phyloP scores from a whole-genome alignment of 2,113 vertebrate species.

The human region DNA sequence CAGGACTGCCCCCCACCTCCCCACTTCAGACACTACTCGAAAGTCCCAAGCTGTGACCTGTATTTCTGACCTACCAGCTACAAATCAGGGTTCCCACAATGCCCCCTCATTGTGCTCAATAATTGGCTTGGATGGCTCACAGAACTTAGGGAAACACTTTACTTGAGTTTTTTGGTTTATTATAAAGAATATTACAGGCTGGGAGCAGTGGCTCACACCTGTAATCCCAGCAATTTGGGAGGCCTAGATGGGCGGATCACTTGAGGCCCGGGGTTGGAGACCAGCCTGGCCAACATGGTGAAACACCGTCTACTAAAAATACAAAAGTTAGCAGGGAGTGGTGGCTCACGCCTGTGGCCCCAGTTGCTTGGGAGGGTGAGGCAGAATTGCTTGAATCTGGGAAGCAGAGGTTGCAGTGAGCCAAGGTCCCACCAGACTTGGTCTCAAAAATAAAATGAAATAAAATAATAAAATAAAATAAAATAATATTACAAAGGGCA shows the following conservation, averaged over 20 bases:
- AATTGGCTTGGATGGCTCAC: not conserved
- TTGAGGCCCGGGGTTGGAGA: not conserved
- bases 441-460: too few species aligned
- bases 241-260: not conserved
- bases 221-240: not conserved
- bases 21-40: not conserved
- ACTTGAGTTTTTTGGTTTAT: not conserved
- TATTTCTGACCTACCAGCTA: not conserved
- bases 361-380: too few species aligned
- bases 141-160: not conserved
- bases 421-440: too few species aligned
- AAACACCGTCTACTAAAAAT: not conserved
- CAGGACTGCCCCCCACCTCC: not conserved
- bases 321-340: too few species aligned
- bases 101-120: not conserved
- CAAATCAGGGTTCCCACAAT: not conserved
- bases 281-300: not conserved
- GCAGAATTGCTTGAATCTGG: too few species aligned
- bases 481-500: too few species aligned
- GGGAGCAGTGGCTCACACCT: not conserved
- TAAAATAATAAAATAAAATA: too few species aligned
- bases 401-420: too few species aligned
- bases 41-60: not conserved
- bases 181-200: not conserved
- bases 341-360: too few species aligned